Evolutionary conservation across 2,113 vertebrate species (phyloP), one percentile per base, ranked within the genome.

Genomic region (Hemiprocne comata): DNA sequence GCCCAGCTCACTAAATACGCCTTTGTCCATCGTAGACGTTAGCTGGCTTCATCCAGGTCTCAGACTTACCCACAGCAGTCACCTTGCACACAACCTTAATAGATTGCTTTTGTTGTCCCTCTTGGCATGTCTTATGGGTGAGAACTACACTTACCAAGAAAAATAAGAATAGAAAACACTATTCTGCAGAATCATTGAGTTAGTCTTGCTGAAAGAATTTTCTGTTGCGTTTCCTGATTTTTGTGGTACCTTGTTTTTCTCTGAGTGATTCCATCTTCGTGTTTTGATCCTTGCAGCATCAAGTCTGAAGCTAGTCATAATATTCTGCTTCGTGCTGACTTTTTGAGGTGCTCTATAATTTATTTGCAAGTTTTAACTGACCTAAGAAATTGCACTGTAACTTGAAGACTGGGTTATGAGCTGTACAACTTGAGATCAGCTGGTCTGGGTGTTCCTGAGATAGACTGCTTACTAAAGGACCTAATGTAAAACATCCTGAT

Each of bases 161-260:
- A 92, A 91, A 86, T 17, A 90, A 53, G 57, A 90, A 31, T 23
- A 94, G 91, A 89, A 92, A 93, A 72, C 53, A 8, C 69, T 55
- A 0, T 84, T 86, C 73, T 92, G 91, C 69, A 64, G 55, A 51
- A 33, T 83, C 60, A 74, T 9, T 10, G 54, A 80, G n/a, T 65
- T 76, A 70, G 64, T 61, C 57, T 53, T 24, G 8, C 91, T 72
- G 89, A 91, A 87, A 89, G 80, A 81, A 85, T 94, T 92, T 94
- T 87, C 87, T 3, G 0, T 11, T 61, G 76, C 2, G 0, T 78
- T 82, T 94, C 91, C 89, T 89, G 61, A 75, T 55, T 72, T 62
- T 80, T 81, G 55, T 65, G 57, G 44, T 29, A 67, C 29, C 4
- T 2, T 44, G 44, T 87, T 89, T 92, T 80, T 40, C 38, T 91